Evolutionary conservation across 2,888 invertebrate genomes (phyloP).

Genomic region (Drosophila diplacantha): DNA sequence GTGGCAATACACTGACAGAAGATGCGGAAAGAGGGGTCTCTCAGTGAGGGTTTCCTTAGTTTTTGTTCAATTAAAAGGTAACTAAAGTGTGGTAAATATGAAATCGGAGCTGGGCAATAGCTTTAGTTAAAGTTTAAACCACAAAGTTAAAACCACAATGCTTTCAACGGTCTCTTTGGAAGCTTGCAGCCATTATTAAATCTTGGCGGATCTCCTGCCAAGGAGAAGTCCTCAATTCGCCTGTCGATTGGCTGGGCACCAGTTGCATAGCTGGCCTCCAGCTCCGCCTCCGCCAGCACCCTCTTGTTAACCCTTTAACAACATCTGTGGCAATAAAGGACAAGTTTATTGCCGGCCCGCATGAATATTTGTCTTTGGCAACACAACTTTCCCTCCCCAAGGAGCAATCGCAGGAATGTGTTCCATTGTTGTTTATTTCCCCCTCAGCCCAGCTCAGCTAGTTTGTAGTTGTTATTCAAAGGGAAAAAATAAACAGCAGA

Average conservation of each 20-base stretch:
- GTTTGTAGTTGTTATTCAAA: conserved; percentile 34
- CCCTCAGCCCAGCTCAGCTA: conserved; percentile 21
- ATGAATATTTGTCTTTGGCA: conserved; percentile 35
- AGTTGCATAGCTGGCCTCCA: conserved; percentile 13
- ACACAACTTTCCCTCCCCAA: conserved; percentile 26
- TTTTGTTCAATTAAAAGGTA: not conserved
- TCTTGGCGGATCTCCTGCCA: conserved; percentile 3
- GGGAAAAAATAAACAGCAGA: conserved; percentile 19
- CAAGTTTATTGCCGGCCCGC: conserved; percentile 27
- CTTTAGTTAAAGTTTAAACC: not conserved
- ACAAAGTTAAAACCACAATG: no score
- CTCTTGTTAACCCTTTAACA: conserved; percentile 22
- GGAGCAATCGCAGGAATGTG: conserved; percentile 34
- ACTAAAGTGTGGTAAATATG: no score
- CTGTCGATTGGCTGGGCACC: conserved; percentile 5
- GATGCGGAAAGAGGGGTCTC: not conserved
- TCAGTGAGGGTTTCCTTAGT: no score
- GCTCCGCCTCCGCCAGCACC: not conserved
- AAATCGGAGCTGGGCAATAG: not conserved
- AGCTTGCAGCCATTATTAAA: no score
- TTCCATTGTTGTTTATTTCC: conserved; percentile 39
- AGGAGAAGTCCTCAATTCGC: conserved; percentile 4
- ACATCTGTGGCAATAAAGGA: conserved; percentile 32
- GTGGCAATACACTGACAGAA: conserved; percentile 10
- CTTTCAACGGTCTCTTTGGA: no score